Base-by-base conservation (phyloP, 2,113 vertebrate species). In the Trichomycterus rosablanca region DNA sequence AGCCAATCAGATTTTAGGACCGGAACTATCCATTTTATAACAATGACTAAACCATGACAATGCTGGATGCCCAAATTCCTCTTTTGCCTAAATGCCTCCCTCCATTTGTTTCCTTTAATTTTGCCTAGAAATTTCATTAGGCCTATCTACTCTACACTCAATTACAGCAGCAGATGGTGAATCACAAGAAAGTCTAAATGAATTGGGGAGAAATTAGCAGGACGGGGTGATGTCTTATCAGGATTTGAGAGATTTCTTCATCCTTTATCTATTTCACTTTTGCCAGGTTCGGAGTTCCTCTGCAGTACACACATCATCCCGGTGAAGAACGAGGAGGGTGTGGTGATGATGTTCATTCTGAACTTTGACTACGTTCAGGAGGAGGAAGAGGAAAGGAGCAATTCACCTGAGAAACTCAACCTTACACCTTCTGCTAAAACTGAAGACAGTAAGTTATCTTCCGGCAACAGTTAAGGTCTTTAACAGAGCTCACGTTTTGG, bases 341-440 rank as follows among this genome's bases (percentile, higher is more conserved):
- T 96, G 70, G 95, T 97, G 62, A 97, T 98, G 91, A 97, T 98
- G 95, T 98, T 98, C 77, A 98, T 98, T 81, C 86, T 98, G 70
- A 95, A 95, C 77, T 98, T 98, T 72, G 95, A 98, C 28, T 90
- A 93, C 11, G 84, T 93, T 34, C 78, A 87, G 40, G 91, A 94
- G 26, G 92, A 91, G 43, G 93, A n/a, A 61, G 90, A 91, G 49
- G 92, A 91, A 43, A 93, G 83, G 59, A 83, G 84, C 56, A 75
- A 81, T 66, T 90, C 92, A 39, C 84, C 88, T 0, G 92, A 97
- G 82, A 95, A 90, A 56, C 81, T 89, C 81, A 93, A 91, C 80
- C 87, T 90, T 24, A 87, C 92, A 5, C 89, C 95, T 19, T 88
- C 93, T 24, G 84, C 90, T 78, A 97, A 91, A 86, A 80, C 88